A percentile compares a stretch with the other conserved stretches of the same genome.
Conservation (phyloP, 2,113 vertebrate genomes). For the Lates calcarifer region DNA sequence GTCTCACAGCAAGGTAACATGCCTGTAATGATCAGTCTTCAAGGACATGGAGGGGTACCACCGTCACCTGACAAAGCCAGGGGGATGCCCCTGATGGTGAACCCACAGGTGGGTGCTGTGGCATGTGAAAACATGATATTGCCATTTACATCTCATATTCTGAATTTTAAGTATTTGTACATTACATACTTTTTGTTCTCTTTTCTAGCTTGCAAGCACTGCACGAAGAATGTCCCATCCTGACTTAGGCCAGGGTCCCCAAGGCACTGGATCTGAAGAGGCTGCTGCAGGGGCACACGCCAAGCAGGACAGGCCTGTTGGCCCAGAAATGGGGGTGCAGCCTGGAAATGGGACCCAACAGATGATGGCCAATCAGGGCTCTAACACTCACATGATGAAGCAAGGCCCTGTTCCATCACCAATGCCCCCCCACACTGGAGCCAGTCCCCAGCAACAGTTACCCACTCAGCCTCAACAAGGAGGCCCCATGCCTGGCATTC, state of each 20-base stretch:
- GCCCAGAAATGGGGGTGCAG: slow-evolving; percentile 80
- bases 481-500: slow-evolving; percentile 89
- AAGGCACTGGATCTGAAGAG: slow-evolving; percentile 88
- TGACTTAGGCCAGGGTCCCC: slow-evolving; percentile 89
- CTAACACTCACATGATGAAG: slow-evolving; percentile 92
- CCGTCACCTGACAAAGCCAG: slow-evolving; percentile 95
- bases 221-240: slow-evolving; percentile 92
- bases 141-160: neutral
- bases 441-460: slow-evolving; percentile 90
- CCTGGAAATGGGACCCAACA: slow-evolving; percentile 90
- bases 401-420: slow-evolving; percentile 89
- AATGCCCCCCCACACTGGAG: slow-evolving; percentile 89
- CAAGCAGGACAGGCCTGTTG: slow-evolving; percentile 80
- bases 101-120: slow-evolving; percentile 79
- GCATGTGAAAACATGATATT: neutral
- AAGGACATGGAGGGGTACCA: slow-evolving; percentile 90
- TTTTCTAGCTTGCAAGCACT: slow-evolving; percentile 83
- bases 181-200: neutral
- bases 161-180: neutral
- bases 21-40: slow-evolving; percentile 95
- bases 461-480: slow-evolving; percentile 85
- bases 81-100: slow-evolving; percentile 90
- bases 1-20: slow-evolving; percentile 89
- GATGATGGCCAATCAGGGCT: slow-evolving; percentile 88
- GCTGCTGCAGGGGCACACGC: slow-evolving; percentile 62